Evolutionary conservation across 2,113 vertebrate species (phyloP).

Genomic region (Tylochromis polylepis): DNA sequence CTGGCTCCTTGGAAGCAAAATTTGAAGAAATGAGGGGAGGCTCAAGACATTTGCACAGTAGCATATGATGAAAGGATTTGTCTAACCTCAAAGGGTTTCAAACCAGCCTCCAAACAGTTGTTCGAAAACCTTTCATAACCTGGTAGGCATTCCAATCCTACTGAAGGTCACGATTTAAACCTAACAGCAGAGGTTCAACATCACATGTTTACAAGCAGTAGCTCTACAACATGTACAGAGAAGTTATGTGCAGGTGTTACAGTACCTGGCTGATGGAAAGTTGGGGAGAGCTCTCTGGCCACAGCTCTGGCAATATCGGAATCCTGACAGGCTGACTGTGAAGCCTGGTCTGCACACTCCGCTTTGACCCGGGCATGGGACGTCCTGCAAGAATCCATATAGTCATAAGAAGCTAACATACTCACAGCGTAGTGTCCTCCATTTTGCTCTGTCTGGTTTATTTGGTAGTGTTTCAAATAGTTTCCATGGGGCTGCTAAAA

Average conservation of each 20-base stretch:
- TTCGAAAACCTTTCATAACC: not conserved
- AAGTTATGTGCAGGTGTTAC: not conserved
- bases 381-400: slow-evolving; percentile 72
- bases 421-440: not conserved
- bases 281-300: slow-evolving; percentile 90
- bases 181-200: not conserved
- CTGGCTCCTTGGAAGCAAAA: not conserved
- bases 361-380: slow-evolving; percentile 91
- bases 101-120: not conserved
- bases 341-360: slow-evolving; percentile 88
- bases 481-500: not conserved
- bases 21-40: not conserved
- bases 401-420: not conserved
- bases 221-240: not conserved
- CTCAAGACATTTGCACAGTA: not conserved
- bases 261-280: slow-evolving; percentile 95
- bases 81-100: not conserved
- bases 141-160: not conserved
- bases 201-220: not conserved
- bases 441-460: not conserved
- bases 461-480: not conserved
- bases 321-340: slow-evolving; percentile 85
- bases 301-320: slow-evolving; percentile 89
- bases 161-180: not conserved
- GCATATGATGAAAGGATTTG: too few relatives aligned